phyloP scores from a whole-genome alignment of 2,888 invertebrate genomes.

The Therioaphis trifolii region DNA sequence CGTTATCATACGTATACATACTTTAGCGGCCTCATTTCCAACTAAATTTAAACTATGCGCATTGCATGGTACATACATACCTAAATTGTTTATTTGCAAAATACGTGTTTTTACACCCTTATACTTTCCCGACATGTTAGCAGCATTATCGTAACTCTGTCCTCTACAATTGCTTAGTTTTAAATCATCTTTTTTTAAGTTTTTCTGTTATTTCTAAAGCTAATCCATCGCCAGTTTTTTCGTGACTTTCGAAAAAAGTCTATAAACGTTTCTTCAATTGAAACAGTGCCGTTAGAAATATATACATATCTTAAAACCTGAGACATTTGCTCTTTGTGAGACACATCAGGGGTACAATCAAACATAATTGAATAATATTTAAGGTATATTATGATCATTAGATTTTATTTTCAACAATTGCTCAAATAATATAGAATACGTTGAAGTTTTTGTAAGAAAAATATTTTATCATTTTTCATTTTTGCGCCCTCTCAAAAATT shows the following conservation, averaged over 20 bases:
- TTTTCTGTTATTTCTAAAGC: conserved; percentile 43
- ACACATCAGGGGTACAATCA: conserved; percentile 26
- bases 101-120: not conserved
- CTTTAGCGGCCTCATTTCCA: too few species aligned
- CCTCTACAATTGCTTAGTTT: conserved; percentile 14
- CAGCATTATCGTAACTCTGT: conserved; percentile 21
- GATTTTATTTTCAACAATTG: too few species aligned
- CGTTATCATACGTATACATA: too few species aligned
- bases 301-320: conserved; percentile 39
- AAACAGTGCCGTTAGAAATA: conserved; percentile 21
- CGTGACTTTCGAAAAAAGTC: conserved; percentile 40
- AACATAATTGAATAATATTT: too few species aligned
- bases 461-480: too few species aligned
- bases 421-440: too few species aligned
- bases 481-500: too few species aligned
- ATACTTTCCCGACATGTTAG: conserved; percentile 33
- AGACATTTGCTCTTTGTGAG: conserved; percentile 48
- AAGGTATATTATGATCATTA: too few species aligned
- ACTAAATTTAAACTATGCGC: too few species aligned
- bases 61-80: not conserved
- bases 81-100: conserved; percentile 3
- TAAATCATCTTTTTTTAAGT: conserved; percentile 34
- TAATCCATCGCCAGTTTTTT: conserved; percentile 57
- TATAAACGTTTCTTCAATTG: too few species aligned
- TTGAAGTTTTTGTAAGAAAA: too few species aligned